A percentile compares a stretch with the other conserved stretches of the same genome.
These are phyloP conservation scores for Hiodon alosoides DNA, from an alignment of 2,113 vertebrate genomes.

Conservation along the genomic window DNA sequence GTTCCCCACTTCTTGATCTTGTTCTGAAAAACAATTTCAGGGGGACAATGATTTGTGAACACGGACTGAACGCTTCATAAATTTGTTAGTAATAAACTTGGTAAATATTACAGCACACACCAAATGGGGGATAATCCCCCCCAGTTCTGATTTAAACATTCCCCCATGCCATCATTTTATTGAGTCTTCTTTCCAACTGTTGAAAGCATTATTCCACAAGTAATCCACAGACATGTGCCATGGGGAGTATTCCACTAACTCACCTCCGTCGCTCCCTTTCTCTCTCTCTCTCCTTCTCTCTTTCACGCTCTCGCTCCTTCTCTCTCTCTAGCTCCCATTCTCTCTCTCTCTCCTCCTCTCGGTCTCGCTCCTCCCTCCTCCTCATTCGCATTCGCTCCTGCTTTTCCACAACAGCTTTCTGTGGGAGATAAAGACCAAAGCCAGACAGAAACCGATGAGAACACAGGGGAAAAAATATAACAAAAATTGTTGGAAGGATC, in stretches of 20 bases:
- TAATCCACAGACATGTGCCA: not conserved
- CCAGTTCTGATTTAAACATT: too few relatives aligned
- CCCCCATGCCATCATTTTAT: too few relatives aligned
- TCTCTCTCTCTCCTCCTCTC: slow-evolving; percentile 65
- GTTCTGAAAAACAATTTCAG: slow-evolving; percentile 45
- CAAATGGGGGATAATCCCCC: not conserved
- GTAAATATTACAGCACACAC: not conserved
- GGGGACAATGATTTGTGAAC: not conserved
- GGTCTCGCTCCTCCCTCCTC: slow-evolving; percentile 89
- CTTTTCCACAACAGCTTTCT: slow-evolving; percentile 94
- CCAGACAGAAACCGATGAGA: not conserved
- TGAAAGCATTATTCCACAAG: too few relatives aligned
- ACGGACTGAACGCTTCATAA: not conserved
- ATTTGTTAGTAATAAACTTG: not conserved
- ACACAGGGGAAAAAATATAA: not conserved
- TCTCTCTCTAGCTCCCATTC: slow-evolving; percentile 43
- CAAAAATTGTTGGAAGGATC: not conserved
- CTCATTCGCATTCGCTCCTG: slow-evolving; percentile 86
- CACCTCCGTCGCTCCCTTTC: slow-evolving; percentile 49
- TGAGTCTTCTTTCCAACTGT: too few relatives aligned
- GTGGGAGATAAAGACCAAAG: slow-evolving; percentile 1
- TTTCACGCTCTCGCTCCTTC: slow-evolving; percentile 9
- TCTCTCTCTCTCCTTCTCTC: slow-evolving; percentile 41
- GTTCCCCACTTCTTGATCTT: slow-evolving; percentile 64
- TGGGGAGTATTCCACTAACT: slow-evolving; percentile 10